Evolutionary conservation across 2,797 vertebrate genomes (phyloP).

Genomic region (Hybognathus amarus): DNA sequence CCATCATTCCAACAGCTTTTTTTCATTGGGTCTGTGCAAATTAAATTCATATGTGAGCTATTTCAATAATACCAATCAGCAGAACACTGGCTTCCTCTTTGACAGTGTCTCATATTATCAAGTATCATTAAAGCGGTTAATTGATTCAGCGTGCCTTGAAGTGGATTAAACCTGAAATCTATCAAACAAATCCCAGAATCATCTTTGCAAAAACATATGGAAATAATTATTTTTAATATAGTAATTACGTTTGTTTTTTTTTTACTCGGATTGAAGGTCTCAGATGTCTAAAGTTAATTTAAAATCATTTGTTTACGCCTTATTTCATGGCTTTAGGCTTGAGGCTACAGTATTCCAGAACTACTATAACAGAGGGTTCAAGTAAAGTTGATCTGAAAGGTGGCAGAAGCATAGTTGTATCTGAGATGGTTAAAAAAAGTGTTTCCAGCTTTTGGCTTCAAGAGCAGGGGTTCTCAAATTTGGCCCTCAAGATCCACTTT

Average conservation of each 20-base stretch:
- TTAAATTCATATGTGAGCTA: conserved; percentile 8
- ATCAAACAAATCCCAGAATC: not conserved
- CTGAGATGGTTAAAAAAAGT: not conserved
- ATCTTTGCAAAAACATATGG: conserved; percentile 12
- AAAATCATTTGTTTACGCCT: not conserved
- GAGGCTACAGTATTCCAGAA: not conserved
- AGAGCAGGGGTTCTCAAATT: no score
- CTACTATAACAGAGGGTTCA: not conserved
- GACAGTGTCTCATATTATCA: conserved; percentile 6
- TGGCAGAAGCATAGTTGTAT: not conserved
- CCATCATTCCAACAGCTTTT: not conserved
- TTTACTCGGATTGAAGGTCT: not conserved
- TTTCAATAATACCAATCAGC: conserved; percentile 10
- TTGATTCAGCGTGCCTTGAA: not conserved
- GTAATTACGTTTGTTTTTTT: not conserved
- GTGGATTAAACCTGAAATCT: not conserved
- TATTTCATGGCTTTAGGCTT: conserved; percentile 1
- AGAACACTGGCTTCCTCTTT: conserved; percentile 8
- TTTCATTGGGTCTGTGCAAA: not conserved
- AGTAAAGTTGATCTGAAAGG: not conserved
- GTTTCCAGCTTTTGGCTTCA: not conserved
- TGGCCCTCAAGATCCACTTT: no score
- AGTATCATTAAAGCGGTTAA: conserved; percentile 9
- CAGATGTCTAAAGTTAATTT: not conserved
- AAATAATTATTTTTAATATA: not conserved